These are phyloP conservation scores for Nilaparvata lugens DNA, from an alignment of 1,140 invertebrate genomes.

Conservation along the genomic window DNA sequence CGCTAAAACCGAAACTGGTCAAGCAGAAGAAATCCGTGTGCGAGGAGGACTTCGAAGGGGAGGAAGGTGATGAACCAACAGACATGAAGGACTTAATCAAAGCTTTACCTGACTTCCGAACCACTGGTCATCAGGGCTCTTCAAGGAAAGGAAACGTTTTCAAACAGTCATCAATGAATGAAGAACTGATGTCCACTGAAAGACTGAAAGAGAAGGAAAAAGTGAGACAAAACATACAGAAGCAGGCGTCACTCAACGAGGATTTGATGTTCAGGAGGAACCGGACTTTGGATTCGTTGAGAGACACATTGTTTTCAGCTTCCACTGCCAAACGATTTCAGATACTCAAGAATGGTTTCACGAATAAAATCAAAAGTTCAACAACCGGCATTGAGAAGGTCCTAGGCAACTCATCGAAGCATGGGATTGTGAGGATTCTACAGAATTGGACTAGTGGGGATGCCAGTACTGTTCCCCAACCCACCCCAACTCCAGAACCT, in stretches of 20 bases:
- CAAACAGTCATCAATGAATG: constrained; percentile 81
- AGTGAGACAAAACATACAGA: constrained; percentile 76
- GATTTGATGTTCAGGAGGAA: constrained; percentile 66
- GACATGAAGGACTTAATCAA: constrained; percentile 52
- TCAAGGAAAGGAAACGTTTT: constrained; percentile 50
- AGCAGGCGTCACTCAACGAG: constrained; percentile 80
- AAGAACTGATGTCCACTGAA: constrained; percentile 78
- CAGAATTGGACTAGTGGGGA: constrained; percentile 51
- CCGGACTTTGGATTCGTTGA: constrained; percentile 56
- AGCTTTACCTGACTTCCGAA: constrained; percentile 49
- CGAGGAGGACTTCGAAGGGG: constrained; percentile 44
- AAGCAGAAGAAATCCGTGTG: constrained; percentile 71
- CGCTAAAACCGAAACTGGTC: constrained; percentile 53
- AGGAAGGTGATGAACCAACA: constrained; percentile 49
- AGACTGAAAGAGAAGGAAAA: constrained; percentile 71
- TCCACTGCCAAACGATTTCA: constrained; percentile 68
- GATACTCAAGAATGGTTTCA: constrained; percentile 72
- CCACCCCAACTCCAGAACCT: constrained; percentile 17
- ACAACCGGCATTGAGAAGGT: constrained; percentile 72
- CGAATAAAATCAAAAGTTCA: constrained; percentile 67
- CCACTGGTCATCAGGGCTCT: constrained; percentile 34
- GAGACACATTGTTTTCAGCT: constrained; percentile 61
- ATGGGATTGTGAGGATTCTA: constrained; percentile 62
- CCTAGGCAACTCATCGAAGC: constrained; percentile 49
- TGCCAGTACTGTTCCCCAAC: constrained; percentile 15